Evolutionary conservation across 2,113 vertebrate genomes (phyloP).

Genomic region (Elachura formosa): DNA sequence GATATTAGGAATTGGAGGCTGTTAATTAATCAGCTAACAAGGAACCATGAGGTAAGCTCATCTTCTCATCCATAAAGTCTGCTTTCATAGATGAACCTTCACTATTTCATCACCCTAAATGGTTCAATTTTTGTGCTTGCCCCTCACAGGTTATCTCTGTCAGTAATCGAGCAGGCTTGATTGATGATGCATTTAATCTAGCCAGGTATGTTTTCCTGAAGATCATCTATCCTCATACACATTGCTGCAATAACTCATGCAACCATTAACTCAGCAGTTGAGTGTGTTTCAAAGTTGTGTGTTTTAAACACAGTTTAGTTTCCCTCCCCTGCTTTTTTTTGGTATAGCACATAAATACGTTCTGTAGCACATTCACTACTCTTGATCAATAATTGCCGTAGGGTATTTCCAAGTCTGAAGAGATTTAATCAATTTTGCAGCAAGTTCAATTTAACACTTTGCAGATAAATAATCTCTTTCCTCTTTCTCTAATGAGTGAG

Average conservation of each 20-base stretch:
- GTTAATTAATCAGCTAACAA: conserved; percentile 89
- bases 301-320: conserved; percentile 9
- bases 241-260: background rate
- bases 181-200: conserved; percentile 95
- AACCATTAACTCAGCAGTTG: background rate
- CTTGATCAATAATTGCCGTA: conserved; percentile 51
- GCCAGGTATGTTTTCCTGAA: conserved; percentile 85
- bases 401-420: conserved; percentile 55
- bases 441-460: conserved; percentile 57
- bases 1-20: conserved; percentile 94
- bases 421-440: conserved; percentile 64
- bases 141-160: conserved; percentile 86
- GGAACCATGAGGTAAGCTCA: conserved; percentile 80
- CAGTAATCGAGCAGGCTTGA: conserved; percentile 92
- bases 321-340: background rate
- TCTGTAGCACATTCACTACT: background rate
- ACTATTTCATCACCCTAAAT: conserved; percentile 52
- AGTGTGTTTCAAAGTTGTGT: conserved; percentile 8
- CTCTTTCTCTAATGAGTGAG: conserved; percentile 54
- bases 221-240: conserved; percentile 43
- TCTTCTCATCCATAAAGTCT: conserved; percentile 16
- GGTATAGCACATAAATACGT: background rate
- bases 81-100: conserved; percentile 17
- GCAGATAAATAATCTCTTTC: conserved; percentile 59
- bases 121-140: conserved; percentile 45